phyloP scores from a whole-genome alignment of 2,113 vertebrate genomes.

The Bungarus multicinctus region DNA sequence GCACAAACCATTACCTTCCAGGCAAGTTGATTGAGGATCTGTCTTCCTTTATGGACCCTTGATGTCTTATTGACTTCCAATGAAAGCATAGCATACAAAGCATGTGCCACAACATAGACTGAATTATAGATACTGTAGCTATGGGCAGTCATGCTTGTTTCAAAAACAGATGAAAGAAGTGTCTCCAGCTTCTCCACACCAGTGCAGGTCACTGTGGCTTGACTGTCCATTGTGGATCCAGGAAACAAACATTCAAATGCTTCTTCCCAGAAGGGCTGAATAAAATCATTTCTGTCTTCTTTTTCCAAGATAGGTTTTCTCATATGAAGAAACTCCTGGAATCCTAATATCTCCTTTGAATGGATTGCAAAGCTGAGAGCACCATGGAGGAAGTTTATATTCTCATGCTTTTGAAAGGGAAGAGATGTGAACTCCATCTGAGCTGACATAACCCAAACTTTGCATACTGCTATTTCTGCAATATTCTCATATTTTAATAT shows the following conservation, averaged over 20 bases:
- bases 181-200: background rate
- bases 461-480: background rate
- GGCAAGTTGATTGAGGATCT: background rate
- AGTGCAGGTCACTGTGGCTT: background rate
- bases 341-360: background rate
- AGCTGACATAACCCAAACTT: background rate
- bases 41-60: background rate
- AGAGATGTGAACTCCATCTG: constrained; percentile 14
- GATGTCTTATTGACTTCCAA: background rate
- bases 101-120: background rate
- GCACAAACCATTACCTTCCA: background rate
- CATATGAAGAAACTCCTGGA: background rate
- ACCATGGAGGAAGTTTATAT: background rate
- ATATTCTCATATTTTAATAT: background rate
- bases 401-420: background rate
- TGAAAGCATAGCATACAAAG: background rate
- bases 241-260: constrained; percentile 1
- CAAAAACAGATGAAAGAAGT: background rate
- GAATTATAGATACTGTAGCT: constrained; percentile 5
- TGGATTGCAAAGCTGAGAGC: background rate
- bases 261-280: background rate
- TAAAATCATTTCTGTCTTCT: background rate
- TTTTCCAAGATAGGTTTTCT: background rate
- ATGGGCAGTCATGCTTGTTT: background rate
- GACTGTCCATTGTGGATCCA: background rate